A percentile compares a stretch with the other conserved stretches of the same genome.
phyloP scores from a whole-genome alignment of 1,140 invertebrate species.

The Arion vulgaris region DNA sequence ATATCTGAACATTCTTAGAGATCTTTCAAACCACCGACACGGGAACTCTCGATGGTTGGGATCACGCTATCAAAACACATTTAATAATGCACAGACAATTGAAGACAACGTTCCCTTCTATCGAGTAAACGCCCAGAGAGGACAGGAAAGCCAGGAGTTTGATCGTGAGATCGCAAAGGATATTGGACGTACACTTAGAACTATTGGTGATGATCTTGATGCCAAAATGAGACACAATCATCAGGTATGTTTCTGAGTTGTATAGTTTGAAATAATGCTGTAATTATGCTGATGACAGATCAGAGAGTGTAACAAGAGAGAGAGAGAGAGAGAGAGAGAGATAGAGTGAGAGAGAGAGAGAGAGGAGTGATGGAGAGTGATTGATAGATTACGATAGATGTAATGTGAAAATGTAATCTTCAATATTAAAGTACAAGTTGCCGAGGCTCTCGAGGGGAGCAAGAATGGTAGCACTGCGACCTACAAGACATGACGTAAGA shows the following conservation, averaged over 20 bases:
- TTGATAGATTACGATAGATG: no score
- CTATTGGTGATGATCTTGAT: neutral
- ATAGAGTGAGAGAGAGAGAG: no score
- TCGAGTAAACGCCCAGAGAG: neutral
- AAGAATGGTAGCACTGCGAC: no score
- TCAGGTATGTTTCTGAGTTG: neutral
- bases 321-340: no score
- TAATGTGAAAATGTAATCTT: no score
- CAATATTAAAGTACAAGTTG: no score
- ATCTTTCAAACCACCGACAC: neutral
- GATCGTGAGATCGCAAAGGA: neutral
- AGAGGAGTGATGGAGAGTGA: no score
- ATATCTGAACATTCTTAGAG: neutral
- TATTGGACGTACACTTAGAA: neutral
- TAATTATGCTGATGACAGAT: neutral
- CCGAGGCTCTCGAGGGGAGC: no score
- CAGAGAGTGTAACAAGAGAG: no score
- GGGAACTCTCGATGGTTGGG: neutral
- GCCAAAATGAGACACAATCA: neutral
- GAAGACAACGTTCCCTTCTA: no score
- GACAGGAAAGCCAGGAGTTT: neutral
- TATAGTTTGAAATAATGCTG: neutral
- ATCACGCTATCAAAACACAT: neutral
- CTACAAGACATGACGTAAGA: no score
- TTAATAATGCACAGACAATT: neutral